Base-by-base conservation (phyloP, 2,797 vertebrate genomes). In the Molossus alvarezi region DNA sequence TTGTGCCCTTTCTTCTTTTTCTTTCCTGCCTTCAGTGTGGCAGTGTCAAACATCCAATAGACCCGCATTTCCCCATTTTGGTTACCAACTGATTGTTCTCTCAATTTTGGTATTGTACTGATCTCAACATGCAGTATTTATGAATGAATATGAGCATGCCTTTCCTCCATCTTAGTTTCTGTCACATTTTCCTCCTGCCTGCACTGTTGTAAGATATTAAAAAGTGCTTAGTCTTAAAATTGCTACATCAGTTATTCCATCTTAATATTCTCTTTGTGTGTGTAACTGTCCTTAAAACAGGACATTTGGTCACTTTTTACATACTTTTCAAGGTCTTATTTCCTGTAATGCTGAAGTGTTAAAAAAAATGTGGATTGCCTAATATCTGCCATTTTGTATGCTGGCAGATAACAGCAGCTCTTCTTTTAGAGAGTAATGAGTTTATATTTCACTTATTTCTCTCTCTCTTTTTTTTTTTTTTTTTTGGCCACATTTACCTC, bases 311-410 rank as follows among this genome's bases (percentile, higher is more conserved):
- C 57, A 77, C 25, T 96, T 57, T 85, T 60, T 62, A 37, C 25
- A 9, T 92, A 62, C 2, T 94, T 91, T 2, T 2, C 73, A 64
- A 91, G 57, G 17, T 94, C 41, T 94, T 91, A 72, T 60, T 95
- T n/a, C 27, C 77, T 83, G 15, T 90, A 64, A 29, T 90, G 41
- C 55, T 89, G 58, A 76, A 90, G 90, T 96, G 69, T 88, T 93
- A 91, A 20, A 79, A 81, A 33, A 12, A 45, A 67, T 90, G 89
- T 76, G 15, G 25, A 41, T 91, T 97, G 80, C 86, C 18, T 81
- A 8, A 81, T 73, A 83, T 81, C 67, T 94, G 41, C 84, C 60
- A 75, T 96, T 90, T 96, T 85, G 81, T 95, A 10, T 86, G 18
- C 69, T 93, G 82, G 37, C 37, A 77, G 27, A 84, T 94, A 45